A percentile compares a stretch with the other conserved stretches of the same genome.
Conservation (phyloP, 2,888 invertebrate genomes). For the Agonopterix arenella region DNA sequence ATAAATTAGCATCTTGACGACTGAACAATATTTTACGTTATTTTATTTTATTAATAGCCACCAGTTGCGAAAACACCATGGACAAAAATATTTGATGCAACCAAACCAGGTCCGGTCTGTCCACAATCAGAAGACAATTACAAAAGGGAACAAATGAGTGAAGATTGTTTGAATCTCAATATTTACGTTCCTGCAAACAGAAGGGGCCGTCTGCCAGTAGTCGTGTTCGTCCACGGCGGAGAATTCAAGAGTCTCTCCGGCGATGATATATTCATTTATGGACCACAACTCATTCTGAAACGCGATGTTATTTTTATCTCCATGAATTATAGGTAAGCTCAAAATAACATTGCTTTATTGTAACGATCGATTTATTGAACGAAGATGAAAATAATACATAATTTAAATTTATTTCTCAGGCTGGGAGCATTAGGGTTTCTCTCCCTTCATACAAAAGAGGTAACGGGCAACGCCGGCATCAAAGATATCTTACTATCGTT, state of each 20-base stretch:
- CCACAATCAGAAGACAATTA: conserved; percentile 17
- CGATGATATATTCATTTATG: conserved; percentile 17
- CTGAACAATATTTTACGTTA: neutral
- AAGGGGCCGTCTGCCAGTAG: conserved; percentile 20
- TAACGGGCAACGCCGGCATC: conserved; percentile 37
- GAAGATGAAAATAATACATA: neutral
- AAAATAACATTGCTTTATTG: neutral
- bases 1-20: neutral
- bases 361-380: no score
- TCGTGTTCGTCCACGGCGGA: conserved; percentile 39
- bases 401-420: conserved; percentile 18
- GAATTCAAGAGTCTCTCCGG: conserved; percentile 25
- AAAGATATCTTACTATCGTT: conserved; percentile 36
- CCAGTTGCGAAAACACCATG: conserved; percentile 26
- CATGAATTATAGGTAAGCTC: conserved; percentile 34
- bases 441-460: conserved; percentile 27
- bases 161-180: conserved; percentile 29
- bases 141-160: conserved; percentile 19
- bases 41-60: conserved; percentile 12
- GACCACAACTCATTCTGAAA: conserved; percentile 33
- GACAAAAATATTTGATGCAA: conserved; percentile 20
- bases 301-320: conserved; percentile 37
- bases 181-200: conserved; percentile 22
- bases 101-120: conserved; percentile 20
- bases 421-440: conserved; percentile 45